phyloP scores from a whole-genome alignment of 2,888 invertebrate species.

The Zaprionus obscuricornis region DNA sequence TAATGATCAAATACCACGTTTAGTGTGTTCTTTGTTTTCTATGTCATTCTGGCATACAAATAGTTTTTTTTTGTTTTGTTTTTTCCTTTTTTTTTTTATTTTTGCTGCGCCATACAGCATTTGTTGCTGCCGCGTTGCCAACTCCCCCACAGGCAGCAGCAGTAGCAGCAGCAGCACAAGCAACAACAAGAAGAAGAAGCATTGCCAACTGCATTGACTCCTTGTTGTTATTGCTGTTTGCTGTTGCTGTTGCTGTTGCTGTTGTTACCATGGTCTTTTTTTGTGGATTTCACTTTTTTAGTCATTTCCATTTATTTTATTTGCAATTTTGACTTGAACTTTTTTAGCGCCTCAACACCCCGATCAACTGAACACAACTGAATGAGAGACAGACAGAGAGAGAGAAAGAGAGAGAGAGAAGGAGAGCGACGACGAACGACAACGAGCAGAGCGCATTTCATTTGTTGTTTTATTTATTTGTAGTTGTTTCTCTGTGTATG shows the following conservation, averaged over 20 bases:
- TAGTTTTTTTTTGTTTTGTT: conserved; percentile 27
- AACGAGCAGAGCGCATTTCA: conserved; percentile 27
- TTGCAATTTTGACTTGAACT: conserved; percentile 60
- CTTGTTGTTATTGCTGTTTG: conserved; percentile 20
- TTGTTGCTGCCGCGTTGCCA: conserved; percentile 38
- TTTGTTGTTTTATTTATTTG: conserved; percentile 55
- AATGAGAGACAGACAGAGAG: too few relatives aligned
- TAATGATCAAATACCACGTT: background rate
- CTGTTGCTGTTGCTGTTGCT: conserved; percentile 19
- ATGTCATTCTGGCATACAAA: conserved; percentile 38
- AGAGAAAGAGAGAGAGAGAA: too few relatives aligned
- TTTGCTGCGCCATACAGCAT: conserved; percentile 49
- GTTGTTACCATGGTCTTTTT: conserved; percentile 44
- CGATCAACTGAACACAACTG: conserved; percentile 7
- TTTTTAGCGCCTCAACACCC: conserved; percentile 34
- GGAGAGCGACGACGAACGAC: background rate
- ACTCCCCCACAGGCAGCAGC: conserved; percentile 42
- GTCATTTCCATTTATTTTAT: conserved; percentile 63
- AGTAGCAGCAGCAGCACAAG: conserved; percentile 1
- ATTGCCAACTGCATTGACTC: conserved; percentile 33
- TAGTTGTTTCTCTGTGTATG: conserved; percentile 13
- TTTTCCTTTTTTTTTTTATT: too few relatives aligned
- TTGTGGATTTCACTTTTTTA: conserved; percentile 65
- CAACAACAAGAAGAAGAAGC: conserved; percentile 28
- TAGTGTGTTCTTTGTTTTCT: conserved; percentile 27